phyloP scores from a whole-genome alignment of 2,888 invertebrate genomes.

The Tribolium freemani region DNA sequence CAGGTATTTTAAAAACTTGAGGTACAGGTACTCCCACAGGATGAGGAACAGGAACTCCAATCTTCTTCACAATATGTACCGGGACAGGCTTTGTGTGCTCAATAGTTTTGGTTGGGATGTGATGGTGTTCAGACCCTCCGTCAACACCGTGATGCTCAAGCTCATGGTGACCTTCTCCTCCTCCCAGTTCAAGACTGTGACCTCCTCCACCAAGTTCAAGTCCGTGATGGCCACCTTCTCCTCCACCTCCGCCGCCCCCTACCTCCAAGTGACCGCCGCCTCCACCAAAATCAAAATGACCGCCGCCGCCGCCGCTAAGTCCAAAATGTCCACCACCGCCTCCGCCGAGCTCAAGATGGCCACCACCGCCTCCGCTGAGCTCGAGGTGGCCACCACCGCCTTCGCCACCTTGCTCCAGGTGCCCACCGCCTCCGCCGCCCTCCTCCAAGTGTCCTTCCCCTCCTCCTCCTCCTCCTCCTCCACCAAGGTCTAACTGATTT shows the following conservation, averaged over 20 bases:
- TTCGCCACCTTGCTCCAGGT: constrained; percentile 47
- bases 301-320: constrained; percentile 1
- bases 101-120: constrained; percentile 73
- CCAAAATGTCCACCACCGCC: not conserved
- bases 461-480: not conserved
- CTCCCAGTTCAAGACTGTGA: constrained; percentile 50
- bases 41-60: constrained; percentile 81
- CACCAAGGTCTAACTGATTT: constrained; percentile 4
- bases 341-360: not conserved
- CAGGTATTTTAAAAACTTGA: constrained; percentile 76
- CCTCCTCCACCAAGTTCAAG: constrained; percentile 33
- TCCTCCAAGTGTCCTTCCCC: too few relatives aligned
- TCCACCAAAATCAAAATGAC: constrained; percentile 46
- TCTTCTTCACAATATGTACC: constrained; percentile 79
- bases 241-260: constrained; percentile 8
- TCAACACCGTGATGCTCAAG: constrained; percentile 66
- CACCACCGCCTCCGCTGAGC: not conserved
- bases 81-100: constrained; percentile 80
- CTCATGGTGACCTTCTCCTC: constrained; percentile 59
- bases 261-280: constrained; percentile 3
- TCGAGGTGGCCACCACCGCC: constrained; percentile 17
- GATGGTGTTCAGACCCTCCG: constrained; percentile 70
- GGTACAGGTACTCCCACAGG: constrained; percentile 81
- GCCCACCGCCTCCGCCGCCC: constrained; percentile 58
- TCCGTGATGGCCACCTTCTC: constrained; percentile 37